Conservation (phyloP, 2,797 vertebrate genomes). For the Erethizon dorsatum region DNA sequence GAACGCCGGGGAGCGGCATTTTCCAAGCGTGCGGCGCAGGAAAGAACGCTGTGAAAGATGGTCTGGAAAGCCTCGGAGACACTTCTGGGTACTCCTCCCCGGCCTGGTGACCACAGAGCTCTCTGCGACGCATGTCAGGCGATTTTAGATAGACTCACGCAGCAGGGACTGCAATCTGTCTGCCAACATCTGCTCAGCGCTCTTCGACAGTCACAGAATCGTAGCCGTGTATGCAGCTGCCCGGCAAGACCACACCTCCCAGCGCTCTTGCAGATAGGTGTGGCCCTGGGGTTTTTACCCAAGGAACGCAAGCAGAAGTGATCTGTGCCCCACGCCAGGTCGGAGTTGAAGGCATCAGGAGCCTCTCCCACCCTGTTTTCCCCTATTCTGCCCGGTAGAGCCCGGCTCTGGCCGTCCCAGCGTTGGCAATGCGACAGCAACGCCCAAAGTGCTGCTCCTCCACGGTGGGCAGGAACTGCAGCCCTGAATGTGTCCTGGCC, state of each 20-base stretch:
- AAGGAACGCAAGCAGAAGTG: neutral
- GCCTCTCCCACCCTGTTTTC: neutral
- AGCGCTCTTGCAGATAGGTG: neutral
- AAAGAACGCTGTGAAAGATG: conserved; percentile 57
- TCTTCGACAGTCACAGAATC: neutral
- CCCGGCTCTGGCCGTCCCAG: neutral
- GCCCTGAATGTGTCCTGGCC: neutral
- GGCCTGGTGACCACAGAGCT: neutral
- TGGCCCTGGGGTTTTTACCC: neutral
- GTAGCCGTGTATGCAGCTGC: neutral
- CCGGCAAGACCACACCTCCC: neutral
- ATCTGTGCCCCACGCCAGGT: too few species aligned
- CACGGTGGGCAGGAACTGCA: neutral
- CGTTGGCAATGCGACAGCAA: neutral
- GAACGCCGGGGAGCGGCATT: neutral
- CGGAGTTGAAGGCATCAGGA: neutral
- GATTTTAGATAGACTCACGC: neutral
- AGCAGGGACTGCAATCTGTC: conserved; percentile 44
- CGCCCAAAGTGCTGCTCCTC: neutral
- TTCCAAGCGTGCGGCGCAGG: conserved; percentile 57
- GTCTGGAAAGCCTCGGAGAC: conserved; percentile 76
- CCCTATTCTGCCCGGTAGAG: neutral
- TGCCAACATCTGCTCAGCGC: conserved; percentile 47
- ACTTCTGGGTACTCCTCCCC: neutral
- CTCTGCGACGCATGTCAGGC: neutral